phyloP scores from a whole-genome alignment of 2,797 vertebrate genomes.

The Semaprochilodus insignis region DNA sequence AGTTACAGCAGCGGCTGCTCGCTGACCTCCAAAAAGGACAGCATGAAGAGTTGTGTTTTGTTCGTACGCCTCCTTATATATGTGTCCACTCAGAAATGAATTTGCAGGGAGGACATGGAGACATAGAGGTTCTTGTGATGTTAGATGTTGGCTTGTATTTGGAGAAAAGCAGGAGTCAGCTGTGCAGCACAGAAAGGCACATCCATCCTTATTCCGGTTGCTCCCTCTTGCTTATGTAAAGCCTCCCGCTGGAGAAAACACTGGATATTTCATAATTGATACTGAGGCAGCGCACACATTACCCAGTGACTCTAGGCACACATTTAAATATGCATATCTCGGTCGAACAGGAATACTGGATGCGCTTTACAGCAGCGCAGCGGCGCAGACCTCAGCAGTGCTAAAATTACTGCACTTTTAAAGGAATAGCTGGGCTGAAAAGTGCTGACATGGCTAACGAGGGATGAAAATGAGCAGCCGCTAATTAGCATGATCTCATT shows the following conservation, averaged over 20 bases:
- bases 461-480: not conserved
- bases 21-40: conserved; percentile 22
- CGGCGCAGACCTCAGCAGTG: not conserved
- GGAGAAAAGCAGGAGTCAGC: conserved; percentile 1
- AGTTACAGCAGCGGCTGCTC: conserved; percentile 9
- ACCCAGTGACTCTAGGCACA: conserved; percentile 9
- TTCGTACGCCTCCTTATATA: not conserved
- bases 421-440: not conserved
- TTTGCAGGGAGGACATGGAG: not conserved
- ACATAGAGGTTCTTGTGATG: not conserved
- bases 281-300: conserved; percentile 2
- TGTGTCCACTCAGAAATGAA: not conserved
- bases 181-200: not conserved
- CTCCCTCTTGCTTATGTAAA: conserved; percentile 10
- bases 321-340: conserved; percentile 2
- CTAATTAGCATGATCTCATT: conserved; percentile 3
- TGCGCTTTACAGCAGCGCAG: not conserved
- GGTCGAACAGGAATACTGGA: not conserved
- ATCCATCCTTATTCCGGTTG: conserved; percentile 17
- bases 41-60: not conserved
- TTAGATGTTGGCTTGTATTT: not conserved
- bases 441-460: not conserved
- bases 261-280: conserved; percentile 46
- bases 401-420: not conserved
- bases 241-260: conserved; percentile 7